Evolutionary conservation across 2,113 vertebrate species (phyloP).

Genomic region (Alligator sinensis): DNA sequence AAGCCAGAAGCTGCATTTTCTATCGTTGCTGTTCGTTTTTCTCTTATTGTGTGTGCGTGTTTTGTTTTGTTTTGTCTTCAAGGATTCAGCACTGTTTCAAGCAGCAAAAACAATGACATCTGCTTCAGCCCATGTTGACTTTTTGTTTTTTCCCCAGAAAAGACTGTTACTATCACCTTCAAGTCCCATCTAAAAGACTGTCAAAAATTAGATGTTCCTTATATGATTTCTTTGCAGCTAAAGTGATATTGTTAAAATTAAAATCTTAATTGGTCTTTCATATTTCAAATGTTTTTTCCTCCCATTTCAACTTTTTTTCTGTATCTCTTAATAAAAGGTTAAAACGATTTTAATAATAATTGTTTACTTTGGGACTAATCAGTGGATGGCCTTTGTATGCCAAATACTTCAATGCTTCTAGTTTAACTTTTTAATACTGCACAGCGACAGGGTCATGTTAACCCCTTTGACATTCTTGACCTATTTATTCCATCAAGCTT

Average conservation of each 20-base stretch:
- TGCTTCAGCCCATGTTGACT: conserved; percentile 35
- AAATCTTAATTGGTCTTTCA: background rate
- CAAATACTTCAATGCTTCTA: too few species aligned
- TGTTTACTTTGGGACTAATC: too few species aligned
- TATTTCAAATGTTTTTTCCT: background rate
- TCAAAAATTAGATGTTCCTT: background rate
- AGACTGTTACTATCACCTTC: conserved; percentile 43
- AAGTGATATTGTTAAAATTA: conserved; percentile 5
- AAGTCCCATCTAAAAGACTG: conserved; percentile 2
- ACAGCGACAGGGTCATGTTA: too few species aligned
- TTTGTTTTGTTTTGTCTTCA: background rate
- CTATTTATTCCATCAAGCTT: too few species aligned
- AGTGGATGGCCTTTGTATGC: too few species aligned
- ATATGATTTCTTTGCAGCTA: background rate
- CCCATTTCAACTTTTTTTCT: too few species aligned
- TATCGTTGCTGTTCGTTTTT: background rate
- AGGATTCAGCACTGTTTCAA: background rate
- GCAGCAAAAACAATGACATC: conserved; percentile 53
- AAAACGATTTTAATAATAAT: too few species aligned
- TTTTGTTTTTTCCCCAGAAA: conserved; percentile 50
- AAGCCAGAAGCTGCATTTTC: conserved; percentile 11
- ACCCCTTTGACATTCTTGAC: too few species aligned
- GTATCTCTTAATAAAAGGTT: too few species aligned
- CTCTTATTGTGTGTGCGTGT: conserved; percentile 3
- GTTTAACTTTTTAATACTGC: too few species aligned